Evolutionary conservation across 2,888 invertebrate genomes (phyloP).

Genomic region (Pyrgus malvae): DNA sequence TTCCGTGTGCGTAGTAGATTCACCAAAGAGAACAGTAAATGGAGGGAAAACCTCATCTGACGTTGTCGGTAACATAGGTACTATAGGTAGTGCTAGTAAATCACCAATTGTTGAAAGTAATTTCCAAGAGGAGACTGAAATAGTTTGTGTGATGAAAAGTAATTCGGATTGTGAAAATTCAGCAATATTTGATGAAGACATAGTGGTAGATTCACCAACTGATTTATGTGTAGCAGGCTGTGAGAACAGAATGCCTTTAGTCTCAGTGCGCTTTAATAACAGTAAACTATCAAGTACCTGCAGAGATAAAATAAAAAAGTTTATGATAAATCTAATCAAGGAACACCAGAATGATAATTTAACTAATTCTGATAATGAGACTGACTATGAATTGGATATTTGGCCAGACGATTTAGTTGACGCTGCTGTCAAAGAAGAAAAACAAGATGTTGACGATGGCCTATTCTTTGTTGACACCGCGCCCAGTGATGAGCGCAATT

Average conservation of each 20-base stretch:
- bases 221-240: slow-evolving; percentile 64
- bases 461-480: slow-evolving; percentile 72
- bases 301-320: slow-evolving; percentile 69
- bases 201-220: slow-evolving; percentile 61
- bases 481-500: slow-evolving; percentile 44
- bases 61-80: slow-evolving; percentile 1
- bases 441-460: slow-evolving; percentile 45
- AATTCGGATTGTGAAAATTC: slow-evolving; percentile 35
- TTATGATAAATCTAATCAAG: slow-evolving; percentile 69
- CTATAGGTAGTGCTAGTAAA: slow-evolving; percentile 10
- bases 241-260: slow-evolving; percentile 64
- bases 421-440: slow-evolving; percentile 30
- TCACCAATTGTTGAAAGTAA: slow-evolving; percentile 24
- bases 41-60: slow-evolving; percentile 66
- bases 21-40: slow-evolving; percentile 45
- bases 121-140: slow-evolving; percentile 33
- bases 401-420: slow-evolving; percentile 65
- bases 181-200: slow-evolving; percentile 60
- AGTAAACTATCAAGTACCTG: slow-evolving; percentile 65
- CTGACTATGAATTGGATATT: slow-evolving; percentile 64
- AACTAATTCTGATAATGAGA: slow-evolving; percentile 51
- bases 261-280: slow-evolving; percentile 72
- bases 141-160: slow-evolving; percentile 40
- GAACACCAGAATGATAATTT: slow-evolving; percentile 48
- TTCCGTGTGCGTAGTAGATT: slow-evolving; percentile 36